These are phyloP conservation scores for Geophilus truncorum DNA, from an alignment of 2,888 invertebrate species.

Conservation along the genomic window DNA sequence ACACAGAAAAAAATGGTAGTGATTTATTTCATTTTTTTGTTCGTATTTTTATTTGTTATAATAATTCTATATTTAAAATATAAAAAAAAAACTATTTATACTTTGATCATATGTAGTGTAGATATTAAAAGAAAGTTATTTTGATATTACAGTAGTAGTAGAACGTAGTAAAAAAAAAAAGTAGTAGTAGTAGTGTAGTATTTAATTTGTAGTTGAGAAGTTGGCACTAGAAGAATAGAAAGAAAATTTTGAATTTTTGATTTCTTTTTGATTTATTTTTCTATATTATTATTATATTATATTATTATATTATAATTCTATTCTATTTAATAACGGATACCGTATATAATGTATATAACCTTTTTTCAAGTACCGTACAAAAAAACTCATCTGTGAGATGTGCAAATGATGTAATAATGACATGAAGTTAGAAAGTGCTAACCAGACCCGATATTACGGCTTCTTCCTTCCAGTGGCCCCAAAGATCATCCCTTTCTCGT, in stretches of 20 bases:
- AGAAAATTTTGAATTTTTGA: not conserved
- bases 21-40: slow-evolving; percentile 6
- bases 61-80: not conserved
- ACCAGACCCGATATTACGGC: slow-evolving; percentile 31
- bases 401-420: not conserved
- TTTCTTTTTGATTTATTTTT: not conserved
- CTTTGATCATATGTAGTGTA: not conserved
- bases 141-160: slow-evolving; percentile 3
- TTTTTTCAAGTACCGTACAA: slow-evolving; percentile 18
- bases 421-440: slow-evolving; percentile 25
- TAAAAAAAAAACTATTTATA: not conserved
- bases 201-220: slow-evolving; percentile 3
- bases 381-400: slow-evolving; percentile 10
- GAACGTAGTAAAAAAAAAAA: slow-evolving; percentile 7
- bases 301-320: too few relatives aligned
- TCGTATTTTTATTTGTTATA: not conserved
- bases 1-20: slow-evolving; percentile 29
- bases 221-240: slow-evolving; percentile 22
- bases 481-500: slow-evolving; percentile 40
- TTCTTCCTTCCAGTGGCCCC: slow-evolving; percentile 39
- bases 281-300: not conserved
- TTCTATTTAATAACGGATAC: too few relatives aligned
- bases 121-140: not conserved
- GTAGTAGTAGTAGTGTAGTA: not conserved
- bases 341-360: not conserved